phyloP scores from a whole-genome alignment of 1,140 invertebrate genomes.

The Atta cephalotes region DNA sequence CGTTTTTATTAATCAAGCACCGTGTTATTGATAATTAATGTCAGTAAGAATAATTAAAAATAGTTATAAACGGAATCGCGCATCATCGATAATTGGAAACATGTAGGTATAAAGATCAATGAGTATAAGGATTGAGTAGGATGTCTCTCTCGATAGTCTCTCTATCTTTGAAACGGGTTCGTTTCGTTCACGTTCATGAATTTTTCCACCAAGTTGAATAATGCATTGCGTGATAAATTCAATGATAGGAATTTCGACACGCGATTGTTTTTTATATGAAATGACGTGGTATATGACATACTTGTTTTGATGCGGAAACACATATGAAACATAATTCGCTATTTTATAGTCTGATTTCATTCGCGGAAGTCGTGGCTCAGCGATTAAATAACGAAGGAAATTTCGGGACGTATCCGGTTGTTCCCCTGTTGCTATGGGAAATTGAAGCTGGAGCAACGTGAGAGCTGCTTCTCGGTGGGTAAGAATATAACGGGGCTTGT shows the following conservation, averaged over 20 bases:
- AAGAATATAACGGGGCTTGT: constrained; percentile 42
- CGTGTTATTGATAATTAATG: background rate
- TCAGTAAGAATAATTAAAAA: background rate
- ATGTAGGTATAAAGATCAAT: constrained; percentile 19
- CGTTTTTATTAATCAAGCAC: background rate
- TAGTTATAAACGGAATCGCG: background rate
- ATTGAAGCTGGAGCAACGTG: constrained; percentile 61
- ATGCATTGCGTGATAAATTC: background rate
- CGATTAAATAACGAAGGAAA: constrained; percentile 13
- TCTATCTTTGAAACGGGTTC: constrained; percentile 26
- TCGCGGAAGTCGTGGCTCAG: background rate
- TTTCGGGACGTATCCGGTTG: constrained; percentile 5
- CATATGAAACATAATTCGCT: background rate
- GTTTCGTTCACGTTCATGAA: background rate
- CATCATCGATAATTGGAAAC: constrained; percentile 2
- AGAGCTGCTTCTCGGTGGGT: constrained; percentile 43
- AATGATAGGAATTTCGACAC: background rate
- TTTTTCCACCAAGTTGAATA: background rate
- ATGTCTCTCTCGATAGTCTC: constrained; percentile 33
- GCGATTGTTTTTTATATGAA: background rate
- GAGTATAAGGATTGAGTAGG: background rate
- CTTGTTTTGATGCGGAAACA: background rate
- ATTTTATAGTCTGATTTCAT: background rate
- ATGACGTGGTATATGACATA: background rate
- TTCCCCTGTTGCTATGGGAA: constrained; percentile 68